Base-by-base conservation (phyloP, 2,888 invertebrate species). In the Altica lythri region DNA sequence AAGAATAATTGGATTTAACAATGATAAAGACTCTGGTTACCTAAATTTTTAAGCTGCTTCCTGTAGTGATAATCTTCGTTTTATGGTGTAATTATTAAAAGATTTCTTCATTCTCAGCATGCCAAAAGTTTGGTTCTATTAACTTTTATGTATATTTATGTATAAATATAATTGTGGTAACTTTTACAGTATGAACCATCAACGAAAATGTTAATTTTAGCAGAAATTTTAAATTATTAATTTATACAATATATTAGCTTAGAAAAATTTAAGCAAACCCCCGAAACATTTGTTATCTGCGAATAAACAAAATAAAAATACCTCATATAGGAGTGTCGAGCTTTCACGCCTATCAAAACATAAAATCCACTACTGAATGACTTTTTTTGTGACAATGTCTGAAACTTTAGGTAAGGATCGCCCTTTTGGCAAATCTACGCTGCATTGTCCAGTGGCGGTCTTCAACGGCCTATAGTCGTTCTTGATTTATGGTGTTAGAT, bases 381-480 rank as follows among this genome's bases (percentile, higher is more conserved):
- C 56, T 56, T 61, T 61, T 58, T 57, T 54, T 22, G 35, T 53
- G 45, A 50, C 52, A 50, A 51, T 61, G 59, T 61, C 51, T 46
- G 49, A 27, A 56, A 54, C 59, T 55, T 54, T 32, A 44, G 44
- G 44, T 37, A 35, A 34, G 27, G 43, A 9, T 43, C 59, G 55
- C 44, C 53, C 53, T 63, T 63, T 62, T 63, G 64, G 32, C 49
- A 49, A 60, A 69, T 68, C 66, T 65, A 68, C 64, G 66, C 69
- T 66, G 68, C 69, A 69, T 72, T 74, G 73, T 73, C 71, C 73
- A 61, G 70, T 69, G 73, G 74, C 71, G 72, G 73, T 71, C 74
- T 67, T 74, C 74, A 73, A 70, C 75, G 65, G 65, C 55, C 59
- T 68, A 34, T 55, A 53, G 46, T 49, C 35, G 38, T 19, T 47